A percentile compares a stretch with the other conserved stretches of the same genome.
Evolutionary conservation across 2,113 vertebrate species (phyloP).

Genomic region (Haliaeetus leucogaster): DNA sequence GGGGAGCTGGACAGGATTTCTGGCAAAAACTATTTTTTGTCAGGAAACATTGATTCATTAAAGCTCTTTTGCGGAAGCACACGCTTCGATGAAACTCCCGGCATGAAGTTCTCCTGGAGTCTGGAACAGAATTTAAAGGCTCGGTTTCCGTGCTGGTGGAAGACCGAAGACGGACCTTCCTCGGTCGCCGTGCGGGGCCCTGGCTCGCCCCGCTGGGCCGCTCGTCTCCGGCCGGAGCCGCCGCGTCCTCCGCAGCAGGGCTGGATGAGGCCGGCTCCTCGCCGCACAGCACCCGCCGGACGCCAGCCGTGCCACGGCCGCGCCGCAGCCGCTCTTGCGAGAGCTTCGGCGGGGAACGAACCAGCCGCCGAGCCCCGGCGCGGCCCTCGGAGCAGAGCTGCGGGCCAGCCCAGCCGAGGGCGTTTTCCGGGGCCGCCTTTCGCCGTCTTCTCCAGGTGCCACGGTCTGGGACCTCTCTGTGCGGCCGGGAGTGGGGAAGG

Average conservation of each 20-base stretch:
- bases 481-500: accelerated
- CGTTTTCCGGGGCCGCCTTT: not conserved
- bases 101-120: not conserved
- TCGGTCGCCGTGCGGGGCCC: accelerated
- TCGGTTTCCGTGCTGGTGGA: not conserved
- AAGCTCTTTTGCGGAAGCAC: not conserved
- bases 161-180: not conserved
- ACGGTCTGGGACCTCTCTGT: not conserved
- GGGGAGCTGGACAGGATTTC: not conserved
- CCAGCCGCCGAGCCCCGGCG: not conserved
- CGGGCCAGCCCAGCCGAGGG: not conserved
- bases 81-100: slow-evolving; percentile 25
- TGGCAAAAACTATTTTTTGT: slow-evolving; percentile 5
- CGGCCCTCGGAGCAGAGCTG: not conserved
- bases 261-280: not conserved
- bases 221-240: not conserved
- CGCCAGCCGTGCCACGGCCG: too few relatives aligned
- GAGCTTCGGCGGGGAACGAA: not conserved
- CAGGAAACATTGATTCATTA: slow-evolving; percentile 28
- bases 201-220: not conserved
- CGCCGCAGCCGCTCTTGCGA: not conserved
- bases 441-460: not conserved
- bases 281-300: not conserved
- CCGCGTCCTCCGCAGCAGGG: accelerated
- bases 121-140: not conserved